Conservation (phyloP, 1,140 invertebrate species). For the Luehdorfia chinensis region DNA sequence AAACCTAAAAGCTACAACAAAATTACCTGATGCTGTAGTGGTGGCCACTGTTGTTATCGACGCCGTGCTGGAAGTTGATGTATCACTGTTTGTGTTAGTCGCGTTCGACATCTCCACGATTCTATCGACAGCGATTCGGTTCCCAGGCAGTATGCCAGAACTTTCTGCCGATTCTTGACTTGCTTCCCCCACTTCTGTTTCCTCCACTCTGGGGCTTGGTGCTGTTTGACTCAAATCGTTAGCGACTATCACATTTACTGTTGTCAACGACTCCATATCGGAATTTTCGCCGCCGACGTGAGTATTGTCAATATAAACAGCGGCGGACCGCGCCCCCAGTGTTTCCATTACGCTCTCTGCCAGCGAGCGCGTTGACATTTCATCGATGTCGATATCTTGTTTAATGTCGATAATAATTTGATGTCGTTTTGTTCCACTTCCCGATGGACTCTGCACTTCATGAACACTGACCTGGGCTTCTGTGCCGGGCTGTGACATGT, state of each 20-base stretch:
- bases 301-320: slow-evolving; percentile 70
- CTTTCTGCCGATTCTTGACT: slow-evolving; percentile 36
- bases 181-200: slow-evolving; percentile 32
- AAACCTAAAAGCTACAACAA: no score
- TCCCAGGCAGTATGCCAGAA: slow-evolving; percentile 46
- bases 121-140: slow-evolving; percentile 62
- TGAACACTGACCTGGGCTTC: slow-evolving; percentile 69
- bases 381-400: slow-evolving; percentile 74
- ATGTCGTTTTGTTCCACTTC: slow-evolving; percentile 65
- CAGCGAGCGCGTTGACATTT: slow-evolving; percentile 67
- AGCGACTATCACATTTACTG: slow-evolving; percentile 70
- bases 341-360: slow-evolving; percentile 76
- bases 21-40: slow-evolving; percentile 71
- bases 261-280: slow-evolving; percentile 68
- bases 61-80: slow-evolving; percentile 35
- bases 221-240: slow-evolving; percentile 53
- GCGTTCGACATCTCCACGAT: slow-evolving; percentile 59
- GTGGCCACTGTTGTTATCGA: slow-evolving; percentile 50
- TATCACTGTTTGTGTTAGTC: slow-evolving; percentile 33
- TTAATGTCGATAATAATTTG: slow-evolving; percentile 77
- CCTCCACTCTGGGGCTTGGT: slow-evolving; percentile 41
- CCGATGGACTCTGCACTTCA: slow-evolving; percentile 60
- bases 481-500: slow-evolving; percentile 53
- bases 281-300: slow-evolving; percentile 50
- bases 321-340: slow-evolving; percentile 65